Base-by-base conservation (phyloP, 2,113 vertebrate genomes). In the Leiothrix lutea region DNA sequence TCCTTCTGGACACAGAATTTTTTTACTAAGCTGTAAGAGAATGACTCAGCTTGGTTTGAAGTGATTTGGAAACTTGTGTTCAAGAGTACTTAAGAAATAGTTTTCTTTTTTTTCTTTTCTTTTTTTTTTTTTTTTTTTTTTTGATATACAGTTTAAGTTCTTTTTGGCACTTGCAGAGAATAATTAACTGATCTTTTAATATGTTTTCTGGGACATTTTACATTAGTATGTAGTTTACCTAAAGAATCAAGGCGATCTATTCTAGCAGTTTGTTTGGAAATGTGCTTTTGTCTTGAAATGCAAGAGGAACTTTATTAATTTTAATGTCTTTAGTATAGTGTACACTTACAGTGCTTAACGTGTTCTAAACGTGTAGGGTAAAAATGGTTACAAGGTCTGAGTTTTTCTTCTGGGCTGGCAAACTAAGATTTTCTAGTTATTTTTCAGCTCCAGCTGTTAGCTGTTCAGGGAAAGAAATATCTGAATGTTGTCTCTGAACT, bases 141-240 rank as follows among this genome's bases (percentile, higher is more conserved):
- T 73, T 16, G 3, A 4, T 8, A 4, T 42, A 23, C 4, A 5
- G 5, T 16, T 62, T 36, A 56, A 51, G 5, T 65, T 57, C 5
- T 17, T 77, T 77, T 73, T 66, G 9, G 7, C 8, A n/a, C 29
- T 57, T 73, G 21, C n/a, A 64, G 29, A 71, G 64, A 70, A 82
- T 23, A 13, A 40, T 70, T n/a, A 69, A 28, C 28, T 57, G 9
- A 24, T 36, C 12, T 21, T 54, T 65, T 38, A 64, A 11, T 58
- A 8, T 18, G 3, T n/a, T 88, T 85, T 19, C 31, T 57, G 42
- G 17, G 9, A 24, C 3, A 33, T 40, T 36, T 78, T 90, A 50
- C 1, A 20, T 29, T 56, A 1, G 0, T 21, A 12, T 22, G 12
- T 38, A 31, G 0, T 35, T 79, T 53, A 44, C 8, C 3, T 35